Evolutionary conservation across 2,113 vertebrate species (phyloP), one percentile per base, ranked within the genome.

Genomic region (Zeus faber): DNA sequence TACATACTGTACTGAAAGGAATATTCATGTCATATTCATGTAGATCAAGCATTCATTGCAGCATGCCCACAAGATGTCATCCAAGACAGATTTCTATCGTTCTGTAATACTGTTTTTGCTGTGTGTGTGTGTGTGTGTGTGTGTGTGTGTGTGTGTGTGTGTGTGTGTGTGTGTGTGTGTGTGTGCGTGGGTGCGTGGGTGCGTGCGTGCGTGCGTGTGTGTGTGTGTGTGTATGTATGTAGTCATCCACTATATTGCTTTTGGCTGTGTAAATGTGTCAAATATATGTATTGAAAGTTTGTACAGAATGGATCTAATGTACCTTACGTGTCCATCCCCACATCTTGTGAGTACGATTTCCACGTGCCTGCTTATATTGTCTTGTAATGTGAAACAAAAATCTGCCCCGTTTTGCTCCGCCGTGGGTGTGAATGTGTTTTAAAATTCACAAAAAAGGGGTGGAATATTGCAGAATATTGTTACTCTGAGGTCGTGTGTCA

Each of bases 341-440:
- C 72, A 48, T 63, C 62, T 78, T 26, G 58, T 76, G 66, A 55
- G 75, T 70, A 59, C 46, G 62, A 61, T 79, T 39, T 77, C 54
- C 70, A 74, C 74, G 72, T 80, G 70, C 70, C 77, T 81, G 84
- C 76, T 67, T 77, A 29, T 49, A 56, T 33, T 7, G 46, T 80
- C 60, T 46, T 23, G 73, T 65, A 58, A 57, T 65, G 70, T 70
- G 64, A 57, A 67, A 59, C 29, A 31, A 4, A 51, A 37, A 51
- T 48, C 43, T 58, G 59, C 55, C 62, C 62, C 64, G 59, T 63
- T 76, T 3, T 47, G 50, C n/a, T n/a, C n/a, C n/a, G 14, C 75
- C 54, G 57, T 63, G 55, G 58, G 70, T 56, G 70, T 69, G 74
- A 76, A 72, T 77, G 75, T 79, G 76, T 70, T 76, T 51, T n/a